These are phyloP conservation scores for Phylloscopus trochilus DNA, from an alignment of 2,113 vertebrate species.

Conservation along the genomic window DNA sequence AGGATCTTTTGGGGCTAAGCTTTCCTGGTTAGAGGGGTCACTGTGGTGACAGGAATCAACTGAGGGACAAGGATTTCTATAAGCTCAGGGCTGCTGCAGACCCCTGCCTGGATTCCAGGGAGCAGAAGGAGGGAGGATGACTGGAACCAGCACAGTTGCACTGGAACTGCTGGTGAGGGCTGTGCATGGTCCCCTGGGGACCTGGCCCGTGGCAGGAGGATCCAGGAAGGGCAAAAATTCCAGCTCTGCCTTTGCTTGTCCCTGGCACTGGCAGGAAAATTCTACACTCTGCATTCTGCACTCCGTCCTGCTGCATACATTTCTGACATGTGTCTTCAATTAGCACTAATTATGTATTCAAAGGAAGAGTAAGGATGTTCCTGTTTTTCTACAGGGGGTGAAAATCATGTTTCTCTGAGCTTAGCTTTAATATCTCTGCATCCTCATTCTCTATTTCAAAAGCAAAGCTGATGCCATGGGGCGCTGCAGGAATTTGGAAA, in stretches of 20 bases:
- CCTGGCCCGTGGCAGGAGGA: neutral
- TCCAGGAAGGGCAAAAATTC: neutral
- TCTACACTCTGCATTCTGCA: neutral
- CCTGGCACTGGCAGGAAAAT: neutral
- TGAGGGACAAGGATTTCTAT: neutral
- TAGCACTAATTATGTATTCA: constrained; percentile 52
- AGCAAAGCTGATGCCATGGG: constrained; percentile 54
- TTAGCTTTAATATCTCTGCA: constrained; percentile 58
- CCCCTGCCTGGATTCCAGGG: neutral
- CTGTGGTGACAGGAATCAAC: neutral
- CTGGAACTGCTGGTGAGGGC: rapidly evolving
- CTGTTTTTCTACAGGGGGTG: constrained; percentile 52
- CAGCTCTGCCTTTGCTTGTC: neutral
- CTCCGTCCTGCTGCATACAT: neutral
- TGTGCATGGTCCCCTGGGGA: neutral
- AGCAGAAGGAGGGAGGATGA: neutral
- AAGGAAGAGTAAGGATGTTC: constrained; percentile 27
- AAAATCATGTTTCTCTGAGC: constrained; percentile 59
- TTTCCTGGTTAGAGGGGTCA: neutral
- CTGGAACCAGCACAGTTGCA: neutral
- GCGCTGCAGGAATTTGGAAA: constrained; percentile 57
- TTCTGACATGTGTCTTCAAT: constrained; percentile 26
- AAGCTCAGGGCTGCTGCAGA: neutral
- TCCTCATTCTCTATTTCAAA: constrained; percentile 58
- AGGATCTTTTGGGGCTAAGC: neutral